Conservation (phyloP, 2,888 invertebrate species). For the Nomada fabriciana region DNA sequence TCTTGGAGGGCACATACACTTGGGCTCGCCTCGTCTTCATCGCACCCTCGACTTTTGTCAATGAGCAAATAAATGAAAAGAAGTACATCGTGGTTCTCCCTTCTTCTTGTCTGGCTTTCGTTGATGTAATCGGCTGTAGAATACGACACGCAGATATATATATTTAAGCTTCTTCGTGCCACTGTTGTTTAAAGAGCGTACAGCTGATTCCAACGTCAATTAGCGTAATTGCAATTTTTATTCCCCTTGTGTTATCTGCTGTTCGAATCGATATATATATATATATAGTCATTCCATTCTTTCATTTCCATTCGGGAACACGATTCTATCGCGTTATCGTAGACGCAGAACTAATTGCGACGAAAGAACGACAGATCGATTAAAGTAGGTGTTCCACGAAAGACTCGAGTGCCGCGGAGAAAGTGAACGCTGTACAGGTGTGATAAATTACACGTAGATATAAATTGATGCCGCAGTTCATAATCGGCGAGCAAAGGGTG, state of each 20-base stretch:
- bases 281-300: background rate
- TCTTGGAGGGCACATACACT: slow-evolving; percentile 36
- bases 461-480: slow-evolving; percentile 26
- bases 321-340: background rate
- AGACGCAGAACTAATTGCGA: background rate
- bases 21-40: slow-evolving; percentile 14
- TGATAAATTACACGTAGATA: slow-evolving; percentile 40
- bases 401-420: background rate
- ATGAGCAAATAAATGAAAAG: slow-evolving; percentile 13
- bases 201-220: slow-evolving; percentile 2
- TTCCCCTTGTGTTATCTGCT: no score
- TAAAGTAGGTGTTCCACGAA: background rate
- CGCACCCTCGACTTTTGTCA: slow-evolving; percentile 6
- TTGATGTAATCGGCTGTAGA: background rate
- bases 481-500: slow-evolving; percentile 1
- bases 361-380: slow-evolving; percentile 14
- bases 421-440: slow-evolving; percentile 25
- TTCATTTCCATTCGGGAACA: background rate
- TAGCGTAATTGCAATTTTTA: slow-evolving; percentile 20
- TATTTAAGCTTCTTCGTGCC: background rate
- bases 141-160: background rate
- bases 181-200: background rate
- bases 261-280: no score
- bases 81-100: background rate
- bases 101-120: background rate